Evolutionary conservation across 2,113 vertebrate genomes (phyloP).

Genomic region (Lutjanus erythropterus): DNA sequence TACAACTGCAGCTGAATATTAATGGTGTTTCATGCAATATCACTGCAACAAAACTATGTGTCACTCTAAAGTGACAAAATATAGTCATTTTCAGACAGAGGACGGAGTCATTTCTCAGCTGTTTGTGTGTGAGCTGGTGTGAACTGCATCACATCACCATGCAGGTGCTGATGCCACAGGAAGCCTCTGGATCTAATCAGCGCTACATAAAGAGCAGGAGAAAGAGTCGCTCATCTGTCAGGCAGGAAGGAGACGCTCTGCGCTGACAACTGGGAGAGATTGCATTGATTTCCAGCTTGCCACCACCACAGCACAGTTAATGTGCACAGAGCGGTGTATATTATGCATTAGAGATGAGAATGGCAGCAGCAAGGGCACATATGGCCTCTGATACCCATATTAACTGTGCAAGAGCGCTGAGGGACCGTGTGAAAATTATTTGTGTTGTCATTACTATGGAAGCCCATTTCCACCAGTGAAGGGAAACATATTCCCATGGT

Average conservation of each 20-base stretch:
- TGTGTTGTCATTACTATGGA: too few relatives aligned
- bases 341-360: conserved; percentile 36
- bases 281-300: conserved; percentile 65
- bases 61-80: neutral
- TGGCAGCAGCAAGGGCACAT: conserved; percentile 1
- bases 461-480: too few relatives aligned
- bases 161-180: conserved; percentile 22
- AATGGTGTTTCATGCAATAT: neutral
- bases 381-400: neutral
- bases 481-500: too few relatives aligned
- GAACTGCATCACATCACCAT: conserved; percentile 35
- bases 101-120: neutral
- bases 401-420: too few relatives aligned
- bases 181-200: conserved; percentile 59
- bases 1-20: neutral
- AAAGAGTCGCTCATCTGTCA: conserved; percentile 47
- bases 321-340: conserved; percentile 49
- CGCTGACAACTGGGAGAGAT: conserved; percentile 52
- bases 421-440: neutral
- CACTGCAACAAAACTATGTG: neutral
- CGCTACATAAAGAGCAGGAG: conserved; percentile 34
- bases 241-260: conserved; percentile 27
- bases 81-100: neutral
- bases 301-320: conserved; percentile 44
- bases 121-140: neutral